Percentiles rank a stretch among this genome's conserved stretches.
Evolutionary conservation across 2,113 vertebrate species (phyloP).

Genomic region (Neogale vison): DNA sequence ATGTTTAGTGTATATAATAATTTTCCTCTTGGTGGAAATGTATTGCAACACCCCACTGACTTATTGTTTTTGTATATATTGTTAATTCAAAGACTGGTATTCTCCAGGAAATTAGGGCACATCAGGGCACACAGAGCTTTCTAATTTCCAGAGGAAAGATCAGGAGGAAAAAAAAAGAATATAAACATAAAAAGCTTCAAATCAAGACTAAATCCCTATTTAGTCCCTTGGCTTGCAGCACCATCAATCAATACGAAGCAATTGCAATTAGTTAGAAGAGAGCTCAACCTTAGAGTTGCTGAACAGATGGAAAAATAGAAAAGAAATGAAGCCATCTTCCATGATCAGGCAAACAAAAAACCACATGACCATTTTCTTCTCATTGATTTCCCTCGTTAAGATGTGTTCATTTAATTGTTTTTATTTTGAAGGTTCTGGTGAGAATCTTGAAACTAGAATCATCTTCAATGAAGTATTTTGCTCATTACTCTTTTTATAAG

Average conservation of each 20-base stretch:
- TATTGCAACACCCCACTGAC: neutral
- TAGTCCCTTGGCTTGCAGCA: neutral
- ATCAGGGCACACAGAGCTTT: neutral
- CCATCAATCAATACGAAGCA: constrained; percentile 5
- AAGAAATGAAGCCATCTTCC: neutral
- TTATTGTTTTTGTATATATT: neutral
- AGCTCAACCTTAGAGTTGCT: neutral
- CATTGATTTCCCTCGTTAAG: neutral
- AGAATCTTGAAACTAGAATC: neutral
- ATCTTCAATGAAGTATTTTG: neutral
- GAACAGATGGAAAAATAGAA: neutral
- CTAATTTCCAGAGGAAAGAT: neutral
- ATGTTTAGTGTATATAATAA: neutral
- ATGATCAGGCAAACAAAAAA: neutral
- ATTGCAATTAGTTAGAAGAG: constrained; percentile 6
- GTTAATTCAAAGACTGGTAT: neutral
- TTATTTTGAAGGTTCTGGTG: neutral
- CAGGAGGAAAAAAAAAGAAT: neutral
- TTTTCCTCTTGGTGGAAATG: neutral
- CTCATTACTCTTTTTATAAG: neutral
- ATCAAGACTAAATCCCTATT: neutral
- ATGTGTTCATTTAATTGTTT: neutral
- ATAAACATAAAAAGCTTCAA: constrained; percentile 9
- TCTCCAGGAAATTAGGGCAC: neutral
- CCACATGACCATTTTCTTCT: neutral